Percentiles rank a stretch among this genome's conserved stretches.
Conservation (phyloP, 2,113 vertebrate species). For the Phylloscopus trochiloides region DNA sequence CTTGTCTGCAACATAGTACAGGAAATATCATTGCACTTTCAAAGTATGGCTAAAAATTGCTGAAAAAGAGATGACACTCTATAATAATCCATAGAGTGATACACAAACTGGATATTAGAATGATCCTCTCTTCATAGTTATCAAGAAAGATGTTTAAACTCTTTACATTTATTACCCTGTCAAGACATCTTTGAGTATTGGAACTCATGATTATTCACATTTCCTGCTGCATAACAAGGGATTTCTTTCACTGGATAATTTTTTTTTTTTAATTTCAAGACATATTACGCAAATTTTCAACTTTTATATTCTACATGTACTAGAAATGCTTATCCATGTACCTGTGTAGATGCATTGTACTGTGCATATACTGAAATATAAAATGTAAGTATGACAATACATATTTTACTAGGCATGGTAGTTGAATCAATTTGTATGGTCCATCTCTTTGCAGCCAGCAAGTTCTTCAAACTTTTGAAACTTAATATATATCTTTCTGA, state of each 20-base stretch:
- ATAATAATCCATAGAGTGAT: neutral
- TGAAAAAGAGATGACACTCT: neutral
- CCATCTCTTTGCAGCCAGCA: neutral
- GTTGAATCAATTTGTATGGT: neutral
- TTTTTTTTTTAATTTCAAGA: neutral
- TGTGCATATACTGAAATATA: neutral
- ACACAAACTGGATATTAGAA: neutral
- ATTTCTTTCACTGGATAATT: neutral
- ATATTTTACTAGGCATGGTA: neutral
- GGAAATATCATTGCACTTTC: neutral
- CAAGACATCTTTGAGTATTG: neutral
- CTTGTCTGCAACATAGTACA: neutral
- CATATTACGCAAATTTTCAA: neutral
- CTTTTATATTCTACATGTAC: neutral
- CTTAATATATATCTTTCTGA: neutral
- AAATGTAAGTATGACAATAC: neutral
- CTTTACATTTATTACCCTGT: neutral
- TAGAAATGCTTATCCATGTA: neutral
- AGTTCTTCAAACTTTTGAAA: neutral
- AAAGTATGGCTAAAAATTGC: neutral
- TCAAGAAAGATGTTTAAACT: neutral
- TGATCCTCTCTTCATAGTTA: neutral
- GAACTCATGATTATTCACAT: neutral
- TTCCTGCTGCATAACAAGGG: neutral
- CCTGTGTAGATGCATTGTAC: neutral